phyloP scores from a whole-genome alignment of 2,113 vertebrate species.

The Menura novaehollandiae region DNA sequence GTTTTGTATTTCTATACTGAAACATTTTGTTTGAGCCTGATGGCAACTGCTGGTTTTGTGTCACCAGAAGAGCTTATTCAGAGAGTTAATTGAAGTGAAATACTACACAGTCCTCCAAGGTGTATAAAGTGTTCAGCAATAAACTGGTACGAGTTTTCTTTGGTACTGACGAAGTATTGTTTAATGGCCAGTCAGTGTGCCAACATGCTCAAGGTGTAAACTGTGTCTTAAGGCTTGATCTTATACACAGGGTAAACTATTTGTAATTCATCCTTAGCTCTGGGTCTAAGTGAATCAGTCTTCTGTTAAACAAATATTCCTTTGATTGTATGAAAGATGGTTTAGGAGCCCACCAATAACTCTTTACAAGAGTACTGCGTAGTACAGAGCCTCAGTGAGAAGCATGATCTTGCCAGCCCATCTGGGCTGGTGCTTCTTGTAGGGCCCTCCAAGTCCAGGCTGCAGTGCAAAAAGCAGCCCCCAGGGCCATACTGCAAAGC shows the following conservation, averaged over 20 bases:
- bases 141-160: neutral
- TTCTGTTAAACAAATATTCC: neutral
- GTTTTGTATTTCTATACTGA: neutral
- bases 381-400: neutral
- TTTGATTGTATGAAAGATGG: neutral
- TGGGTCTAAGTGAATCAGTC: neutral
- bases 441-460: too few species aligned
- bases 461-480: neutral
- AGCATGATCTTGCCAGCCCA: accelerated
- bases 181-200: neutral
- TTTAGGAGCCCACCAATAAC: neutral
- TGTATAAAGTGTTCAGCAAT: neutral
- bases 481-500: accelerated
- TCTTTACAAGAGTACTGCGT: accelerated
- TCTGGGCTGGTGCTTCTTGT: neutral
- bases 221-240: neutral
- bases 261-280: neutral
- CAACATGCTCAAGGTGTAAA: neutral
- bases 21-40: neutral
- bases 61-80: neutral
- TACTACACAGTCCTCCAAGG: neutral
- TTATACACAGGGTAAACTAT: neutral
- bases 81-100: neutral
- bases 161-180: neutral
- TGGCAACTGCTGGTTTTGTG: neutral